Percentiles rank a stretch among this genome's conserved stretches.
Evolutionary conservation across 2,113 vertebrate species (phyloP).

Genomic region (Melanostigma gelatinosum): DNA sequence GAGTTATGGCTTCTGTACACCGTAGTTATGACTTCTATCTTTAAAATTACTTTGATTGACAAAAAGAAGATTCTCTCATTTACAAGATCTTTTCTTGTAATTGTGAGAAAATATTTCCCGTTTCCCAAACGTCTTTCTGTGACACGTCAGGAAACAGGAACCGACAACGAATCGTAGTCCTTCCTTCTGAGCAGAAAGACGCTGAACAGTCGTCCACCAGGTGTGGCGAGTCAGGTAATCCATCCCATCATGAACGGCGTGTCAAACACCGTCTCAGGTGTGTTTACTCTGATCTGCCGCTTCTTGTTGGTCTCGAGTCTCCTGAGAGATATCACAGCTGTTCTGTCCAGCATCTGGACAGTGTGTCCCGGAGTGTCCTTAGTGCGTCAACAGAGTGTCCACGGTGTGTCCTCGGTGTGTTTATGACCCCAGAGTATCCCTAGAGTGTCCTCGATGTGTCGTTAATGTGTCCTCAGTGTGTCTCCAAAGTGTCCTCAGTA

Average conservation of each 20-base stretch:
- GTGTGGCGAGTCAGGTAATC: background rate
- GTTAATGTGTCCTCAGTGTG: no score
- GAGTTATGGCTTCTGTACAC: background rate
- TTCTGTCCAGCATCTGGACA: background rate
- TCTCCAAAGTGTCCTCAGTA: no score
- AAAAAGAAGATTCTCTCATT: background rate
- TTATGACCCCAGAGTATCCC: no score
- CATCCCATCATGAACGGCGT: background rate
- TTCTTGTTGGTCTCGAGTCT: background rate
- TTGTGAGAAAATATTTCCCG: background rate
- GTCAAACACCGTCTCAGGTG: no score
- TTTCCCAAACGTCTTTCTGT: background rate
- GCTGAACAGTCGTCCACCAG: background rate
- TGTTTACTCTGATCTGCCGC: background rate
- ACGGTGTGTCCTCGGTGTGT: no score
- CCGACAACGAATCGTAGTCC: background rate
- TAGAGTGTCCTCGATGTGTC: no score
- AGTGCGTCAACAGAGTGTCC: background rate
- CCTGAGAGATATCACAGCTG: background rate
- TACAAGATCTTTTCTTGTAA: background rate
- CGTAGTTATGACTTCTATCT: no score
- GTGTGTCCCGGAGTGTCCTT: background rate
- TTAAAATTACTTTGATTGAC: background rate
- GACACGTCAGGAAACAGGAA: background rate
- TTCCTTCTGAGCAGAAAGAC: background rate